Evolutionary conservation across 1,140 invertebrate genomes (phyloP).

Genomic region (Reticulitermes speratus): DNA sequence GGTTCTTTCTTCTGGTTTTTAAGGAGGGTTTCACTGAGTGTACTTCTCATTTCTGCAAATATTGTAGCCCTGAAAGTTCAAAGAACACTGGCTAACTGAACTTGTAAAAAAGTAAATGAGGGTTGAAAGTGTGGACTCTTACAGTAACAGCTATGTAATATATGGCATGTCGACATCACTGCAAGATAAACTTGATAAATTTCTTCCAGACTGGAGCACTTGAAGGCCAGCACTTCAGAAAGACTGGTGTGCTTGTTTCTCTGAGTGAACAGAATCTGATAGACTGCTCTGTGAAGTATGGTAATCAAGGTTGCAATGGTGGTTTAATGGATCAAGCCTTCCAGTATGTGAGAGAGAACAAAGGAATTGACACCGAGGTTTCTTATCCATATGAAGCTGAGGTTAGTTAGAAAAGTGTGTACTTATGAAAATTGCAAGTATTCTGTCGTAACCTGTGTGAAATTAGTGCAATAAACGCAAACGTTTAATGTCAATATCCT

Average conservation of each 20-base stretch:
- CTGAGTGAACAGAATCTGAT: constrained; percentile 97
- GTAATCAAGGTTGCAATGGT: constrained; percentile 95
- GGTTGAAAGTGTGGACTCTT: neutral
- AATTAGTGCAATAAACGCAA: neutral
- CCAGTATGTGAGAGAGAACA: constrained; percentile 87
- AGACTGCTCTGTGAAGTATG: constrained; percentile 87
- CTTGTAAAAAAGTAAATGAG: no score
- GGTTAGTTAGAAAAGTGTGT: constrained; percentile 40
- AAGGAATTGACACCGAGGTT: constrained; percentile 87
- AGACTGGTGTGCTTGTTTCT: constrained; percentile 79
- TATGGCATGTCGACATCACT: no score
- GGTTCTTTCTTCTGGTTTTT: no score
- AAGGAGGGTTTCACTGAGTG: no score
- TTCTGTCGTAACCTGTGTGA: neutral
- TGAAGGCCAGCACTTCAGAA: constrained; percentile 93
- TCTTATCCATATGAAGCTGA: constrained; percentile 86
- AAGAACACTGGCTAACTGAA: no score
- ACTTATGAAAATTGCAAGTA: neutral
- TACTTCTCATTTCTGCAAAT: no score
- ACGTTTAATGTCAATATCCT: neutral
- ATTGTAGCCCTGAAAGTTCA: no score
- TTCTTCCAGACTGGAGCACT: constrained; percentile 80
- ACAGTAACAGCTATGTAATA: neutral
- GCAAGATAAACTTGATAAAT: neutral
- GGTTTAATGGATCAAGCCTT: constrained; percentile 94